Base-by-base conservation (phyloP, 2,113 vertebrate genomes). In the Pelecanoides urinatrix region DNA sequence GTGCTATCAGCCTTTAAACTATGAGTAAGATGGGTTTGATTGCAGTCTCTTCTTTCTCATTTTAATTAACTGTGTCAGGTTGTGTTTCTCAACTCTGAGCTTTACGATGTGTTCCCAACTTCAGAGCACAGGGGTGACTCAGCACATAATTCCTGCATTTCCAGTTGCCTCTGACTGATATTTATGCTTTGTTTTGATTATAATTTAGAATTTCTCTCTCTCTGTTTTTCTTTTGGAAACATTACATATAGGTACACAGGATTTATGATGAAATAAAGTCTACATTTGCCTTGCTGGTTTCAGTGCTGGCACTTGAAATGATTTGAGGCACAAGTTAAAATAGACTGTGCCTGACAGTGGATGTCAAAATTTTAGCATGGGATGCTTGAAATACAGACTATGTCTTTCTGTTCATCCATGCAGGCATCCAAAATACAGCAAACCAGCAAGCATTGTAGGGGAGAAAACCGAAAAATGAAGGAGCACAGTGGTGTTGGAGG, bases 251-350 rank as follows among this genome's bases (percentile, higher is more conserved):
- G 62, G 53, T 75, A 34, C 19, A n/a, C 16, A 29, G 55, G 53
- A 79, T 91, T 96, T 92, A 96, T 93, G 63, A 81, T 32, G 66
- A 93, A 95, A 49, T 79, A 84, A 74, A 87, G n/a, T 90, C 74
- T 81, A 36, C 13, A 38, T 84, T 73, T 86, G 38, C 55, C 42
- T 87, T 32, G 11, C 67, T 75, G 18, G 9, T 79, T 87, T 74
- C 65, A 16, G 36, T 77, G 45, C 30, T 90, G 81, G 63, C 49
- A 90, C 18, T 11, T 22, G 77, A 63, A 93, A 59, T 82, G 7
- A 70, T 94, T 73, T 75, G 56, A 96, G 55, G 6, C 44, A 82
- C 38, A 86, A 94, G 55, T 78, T 86, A 80, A 88, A 95, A n/a
- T 1, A 11, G 81, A 77, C 23, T 88, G 10, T 82, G n/a, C 42